These are phyloP conservation scores for Apamea crenata DNA, from an alignment of 2,888 invertebrate species.

Conservation along the genomic window DNA sequence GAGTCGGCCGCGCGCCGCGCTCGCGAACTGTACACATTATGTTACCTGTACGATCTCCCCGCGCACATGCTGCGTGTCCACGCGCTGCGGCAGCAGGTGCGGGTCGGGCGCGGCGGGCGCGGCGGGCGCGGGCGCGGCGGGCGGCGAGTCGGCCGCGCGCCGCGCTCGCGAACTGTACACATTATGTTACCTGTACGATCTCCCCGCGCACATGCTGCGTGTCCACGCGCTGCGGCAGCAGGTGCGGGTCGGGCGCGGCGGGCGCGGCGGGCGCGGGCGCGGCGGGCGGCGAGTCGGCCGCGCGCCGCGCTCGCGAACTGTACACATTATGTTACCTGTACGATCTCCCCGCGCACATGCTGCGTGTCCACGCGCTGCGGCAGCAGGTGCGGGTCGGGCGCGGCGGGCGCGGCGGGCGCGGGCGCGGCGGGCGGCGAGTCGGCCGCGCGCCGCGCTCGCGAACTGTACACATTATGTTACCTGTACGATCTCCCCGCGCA, in stretches of 20 bases:
- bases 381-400: conserved; percentile 75
- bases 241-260: conserved; percentile 60
- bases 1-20: conserved; percentile 11
- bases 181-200: conserved; percentile 58
- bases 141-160: conserved; percentile 11
- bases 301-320: conserved; percentile 29
- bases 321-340: conserved; percentile 57
- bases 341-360: conserved; percentile 30
- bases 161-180: conserved; percentile 27
- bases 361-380: conserved; percentile 92
- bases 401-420: not conserved
- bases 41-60: conserved; percentile 61
- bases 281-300: conserved; percentile 14
- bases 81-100: conserved; percentile 89
- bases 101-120: conserved; percentile 48
- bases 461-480: conserved; percentile 54
- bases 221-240: conserved; percentile 91
- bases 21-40: conserved; percentile 29
- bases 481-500: conserved; percentile 37
- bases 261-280: not conserved
- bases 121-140: not conserved
- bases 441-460: conserved; percentile 62
- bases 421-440: not conserved
- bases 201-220: conserved; percentile 75
- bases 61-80: conserved; percentile 87